Base-by-base conservation (phyloP, 2,797 vertebrate species). In the Brotula barbata region DNA sequence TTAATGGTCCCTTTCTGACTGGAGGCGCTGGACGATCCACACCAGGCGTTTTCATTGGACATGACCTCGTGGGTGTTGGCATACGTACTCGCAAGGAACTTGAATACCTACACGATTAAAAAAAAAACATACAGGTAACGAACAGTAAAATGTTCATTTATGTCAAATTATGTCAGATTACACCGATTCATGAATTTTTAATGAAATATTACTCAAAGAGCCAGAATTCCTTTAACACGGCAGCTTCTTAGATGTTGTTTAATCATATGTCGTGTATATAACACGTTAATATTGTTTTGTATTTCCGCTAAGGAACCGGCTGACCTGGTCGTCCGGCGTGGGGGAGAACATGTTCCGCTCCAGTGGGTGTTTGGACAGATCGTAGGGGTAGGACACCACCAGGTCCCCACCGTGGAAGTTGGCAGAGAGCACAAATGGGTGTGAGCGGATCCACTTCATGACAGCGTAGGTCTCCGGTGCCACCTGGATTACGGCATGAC, bases 371-470 rank as follows among this genome's bases (percentile, higher is more conserved):
- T 86, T 92, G 61, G 97, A 97, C 68, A 94, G 90, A 12, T 99
- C 96, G 6, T 93, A 99, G 0, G 96, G 96, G 58, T 97, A 98
- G 33, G 96, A 95, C 68, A 95, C 95, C 61, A 97, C 92, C 2
- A 98, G 86, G 68, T 98, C 94, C 8, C 95, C 97, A 36, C 92
- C 93, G 0, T 96, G 95, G 45, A 99, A 93, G 73, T 91, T 97
- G 48, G 95, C 96, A 0, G 96, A 98, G 31, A 98, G 92, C 43
- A 96, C 94, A 52, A 99, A 98, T 0, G 97, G 96, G 65, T 96
- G 89, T 60, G 96, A 95, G 87, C 96, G 94, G 58, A 96, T 94
- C 97, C 97, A 99, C 44, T 96, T 96, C 88, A 99, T 97, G 44
- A 99, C 88, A 8, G 94, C 94, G 62, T 96, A 98, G 0, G 96